These are phyloP conservation scores for Lordiphosa collinella DNA, from an alignment of 1,140 invertebrate species.

Conservation along the genomic window DNA sequence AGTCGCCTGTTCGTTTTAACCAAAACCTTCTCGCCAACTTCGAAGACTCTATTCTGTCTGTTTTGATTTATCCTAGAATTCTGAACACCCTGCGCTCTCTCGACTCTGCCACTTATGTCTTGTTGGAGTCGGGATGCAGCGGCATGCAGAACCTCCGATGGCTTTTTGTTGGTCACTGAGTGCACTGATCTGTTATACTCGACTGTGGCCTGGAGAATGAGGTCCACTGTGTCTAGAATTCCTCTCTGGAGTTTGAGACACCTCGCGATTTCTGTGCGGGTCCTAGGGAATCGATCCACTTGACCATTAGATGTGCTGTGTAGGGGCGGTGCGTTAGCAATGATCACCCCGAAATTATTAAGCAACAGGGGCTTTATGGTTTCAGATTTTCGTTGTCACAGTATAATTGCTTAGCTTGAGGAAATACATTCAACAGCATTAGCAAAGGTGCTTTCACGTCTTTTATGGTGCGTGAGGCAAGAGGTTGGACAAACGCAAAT, in stretches of 20 bases:
- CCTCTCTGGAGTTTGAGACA: neutral
- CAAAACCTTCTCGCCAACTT: too few species aligned
- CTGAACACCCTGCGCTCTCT: too few species aligned
- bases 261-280: neutral
- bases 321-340: neutral
- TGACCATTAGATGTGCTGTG: conserved; percentile 4
- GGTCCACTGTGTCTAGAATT: neutral
- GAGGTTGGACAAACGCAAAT: conserved; percentile 21
- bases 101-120: too few species aligned
- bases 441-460: conserved; percentile 13
- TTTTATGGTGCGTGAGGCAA: conserved; percentile 17
- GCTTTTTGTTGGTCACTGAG: too few species aligned
- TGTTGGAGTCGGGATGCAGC: too few species aligned
- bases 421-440: conserved; percentile 25
- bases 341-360: neutral
- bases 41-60: too few species aligned
- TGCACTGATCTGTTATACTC: neutral
- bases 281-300: neutral
- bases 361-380: conserved; percentile 1
- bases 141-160: too few species aligned
- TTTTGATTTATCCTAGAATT: too few species aligned
- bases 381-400: conserved; percentile 26
- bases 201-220: neutral
- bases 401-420: conserved; percentile 14
- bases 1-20: too few species aligned